A percentile compares a stretch with the other conserved stretches of the same genome.
Evolutionary conservation across 2,888 invertebrate genomes (phyloP).

Genomic region (Epicampocera succincta): DNA sequence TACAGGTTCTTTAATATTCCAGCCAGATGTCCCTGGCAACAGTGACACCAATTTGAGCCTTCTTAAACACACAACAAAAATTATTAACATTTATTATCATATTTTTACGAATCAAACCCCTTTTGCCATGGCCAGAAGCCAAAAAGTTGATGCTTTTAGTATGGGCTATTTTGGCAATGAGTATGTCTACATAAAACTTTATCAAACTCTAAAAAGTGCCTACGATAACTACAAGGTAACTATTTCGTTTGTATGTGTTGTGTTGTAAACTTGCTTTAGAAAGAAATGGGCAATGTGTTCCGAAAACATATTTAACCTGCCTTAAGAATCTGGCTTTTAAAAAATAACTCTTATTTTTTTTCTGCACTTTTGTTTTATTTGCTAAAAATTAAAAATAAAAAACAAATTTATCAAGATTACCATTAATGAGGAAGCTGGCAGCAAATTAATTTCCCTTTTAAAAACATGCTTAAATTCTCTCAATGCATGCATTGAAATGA

Average conservation of each 20-base stretch:
- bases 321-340: not conserved
- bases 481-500: constrained; percentile 78
- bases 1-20: constrained; percentile 72
- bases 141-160: constrained; percentile 78
- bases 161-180: constrained; percentile 86
- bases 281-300: too few relatives aligned
- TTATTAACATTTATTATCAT: constrained; percentile 81
- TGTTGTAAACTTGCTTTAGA: not conserved
- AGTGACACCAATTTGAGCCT: constrained; percentile 70
- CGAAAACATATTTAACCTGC: constrained; percentile 1
- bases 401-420: constrained; percentile 84
- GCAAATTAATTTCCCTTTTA: constrained; percentile 84
- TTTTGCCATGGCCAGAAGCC: constrained; percentile 76
- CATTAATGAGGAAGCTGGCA: constrained; percentile 88
- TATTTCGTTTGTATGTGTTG: constrained; percentile 11
- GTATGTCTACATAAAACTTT: constrained; percentile 92
- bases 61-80: constrained; percentile 79
- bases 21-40: constrained; percentile 69
- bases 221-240: constrained; percentile 93
- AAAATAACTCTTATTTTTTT: constrained; percentile 30
- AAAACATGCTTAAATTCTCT: constrained; percentile 79
- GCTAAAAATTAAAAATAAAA: constrained; percentile 10
- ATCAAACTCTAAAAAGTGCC: constrained; percentile 90
- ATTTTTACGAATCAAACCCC: constrained; percentile 80
- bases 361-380: constrained; percentile 27